Conservation (phyloP, 2,113 vertebrate genomes). For the Erpornis zantholeuca region DNA sequence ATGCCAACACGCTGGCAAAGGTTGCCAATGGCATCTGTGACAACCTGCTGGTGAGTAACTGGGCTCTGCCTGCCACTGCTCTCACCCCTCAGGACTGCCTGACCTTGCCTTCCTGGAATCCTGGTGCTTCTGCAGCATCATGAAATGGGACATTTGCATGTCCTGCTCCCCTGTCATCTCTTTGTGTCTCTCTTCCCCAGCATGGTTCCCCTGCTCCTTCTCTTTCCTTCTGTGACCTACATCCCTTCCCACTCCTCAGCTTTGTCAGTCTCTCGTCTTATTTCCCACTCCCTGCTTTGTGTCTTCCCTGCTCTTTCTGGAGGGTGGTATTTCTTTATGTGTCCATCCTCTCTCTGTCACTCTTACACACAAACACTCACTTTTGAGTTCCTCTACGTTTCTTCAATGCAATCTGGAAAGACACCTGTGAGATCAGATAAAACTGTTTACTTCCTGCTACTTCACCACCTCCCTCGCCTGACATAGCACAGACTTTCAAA, state of each 20-base stretch:
- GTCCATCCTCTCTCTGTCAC: background rate
- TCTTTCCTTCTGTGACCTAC: background rate
- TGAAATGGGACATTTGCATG: background rate
- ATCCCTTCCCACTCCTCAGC: rapidly evolving
- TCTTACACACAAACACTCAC: background rate
- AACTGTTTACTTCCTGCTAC: constrained; percentile 20
- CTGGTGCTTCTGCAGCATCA: background rate
- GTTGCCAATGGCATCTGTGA: constrained; percentile 93
- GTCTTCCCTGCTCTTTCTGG: background rate
- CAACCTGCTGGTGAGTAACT: constrained; percentile 91
- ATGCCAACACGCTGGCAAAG: constrained; percentile 96
- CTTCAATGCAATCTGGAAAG: background rate
- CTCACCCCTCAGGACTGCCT: background rate
- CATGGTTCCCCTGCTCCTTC: background rate
- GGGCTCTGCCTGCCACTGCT: background rate
- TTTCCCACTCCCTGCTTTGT: background rate
- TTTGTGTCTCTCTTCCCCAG: background rate
- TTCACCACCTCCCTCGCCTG: constrained; percentile 7
- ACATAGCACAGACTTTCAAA: background rate
- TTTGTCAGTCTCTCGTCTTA: background rate
- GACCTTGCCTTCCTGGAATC: background rate
- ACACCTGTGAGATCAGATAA: constrained; percentile 24
- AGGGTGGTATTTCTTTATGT: background rate
- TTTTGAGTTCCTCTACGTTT: background rate
- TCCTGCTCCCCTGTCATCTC: background rate